phyloP scores from a whole-genome alignment of 2,888 invertebrate genomes.

The Trachelus stipa region DNA sequence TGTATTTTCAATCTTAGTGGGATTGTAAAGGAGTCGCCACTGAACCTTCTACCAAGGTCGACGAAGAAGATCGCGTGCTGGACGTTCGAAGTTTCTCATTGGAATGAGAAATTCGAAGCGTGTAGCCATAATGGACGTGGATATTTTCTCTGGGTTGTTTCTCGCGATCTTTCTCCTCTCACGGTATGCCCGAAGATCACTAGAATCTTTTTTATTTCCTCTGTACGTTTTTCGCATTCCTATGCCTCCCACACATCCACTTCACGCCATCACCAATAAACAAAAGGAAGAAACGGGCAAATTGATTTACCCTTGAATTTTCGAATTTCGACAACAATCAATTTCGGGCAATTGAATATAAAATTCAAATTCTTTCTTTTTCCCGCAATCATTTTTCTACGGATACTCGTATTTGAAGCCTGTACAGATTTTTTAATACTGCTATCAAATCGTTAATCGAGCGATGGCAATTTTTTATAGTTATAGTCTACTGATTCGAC shows the following conservation, averaged over 20 bases:
- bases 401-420: too few species aligned
- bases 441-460: too few species aligned
- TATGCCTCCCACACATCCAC: too few species aligned
- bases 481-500: too few species aligned
- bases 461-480: too few species aligned
- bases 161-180: background rate
- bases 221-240: background rate
- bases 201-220: background rate
- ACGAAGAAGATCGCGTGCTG: background rate
- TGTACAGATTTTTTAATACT: too few species aligned
- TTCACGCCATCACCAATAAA: background rate
- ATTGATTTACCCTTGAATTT: background rate
- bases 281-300: background rate
- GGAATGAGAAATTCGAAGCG: background rate
- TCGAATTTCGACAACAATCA: background rate
- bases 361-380: too few species aligned
- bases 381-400: too few species aligned
- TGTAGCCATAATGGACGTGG: background rate
- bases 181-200: background rate
- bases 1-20: background rate
- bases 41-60: slow-evolving; percentile 1
- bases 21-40: slow-evolving; percentile 2
- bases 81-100: background rate
- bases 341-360: too few species aligned
- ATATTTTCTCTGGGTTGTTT: background rate